Conservation (phyloP, 2,797 vertebrate species). For the Botia almorhae region DNA sequence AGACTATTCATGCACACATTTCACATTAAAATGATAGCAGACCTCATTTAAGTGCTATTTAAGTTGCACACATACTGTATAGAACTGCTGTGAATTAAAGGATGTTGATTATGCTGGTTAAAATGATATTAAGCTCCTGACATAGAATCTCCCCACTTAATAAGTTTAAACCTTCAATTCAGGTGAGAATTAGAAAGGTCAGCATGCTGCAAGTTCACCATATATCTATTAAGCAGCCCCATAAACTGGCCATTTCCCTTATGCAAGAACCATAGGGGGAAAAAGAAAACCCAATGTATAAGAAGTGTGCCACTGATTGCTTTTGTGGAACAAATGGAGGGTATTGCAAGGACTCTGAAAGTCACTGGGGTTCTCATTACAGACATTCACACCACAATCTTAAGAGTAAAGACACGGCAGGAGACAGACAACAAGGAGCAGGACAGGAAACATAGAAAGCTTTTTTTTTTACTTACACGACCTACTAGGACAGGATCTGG, state of each 20-base stretch:
- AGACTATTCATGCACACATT: background rate
- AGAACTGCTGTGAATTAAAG: slow-evolving; percentile 6
- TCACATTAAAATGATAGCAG: background rate
- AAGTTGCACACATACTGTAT: slow-evolving; percentile 8
- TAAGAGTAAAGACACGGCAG: background rate
- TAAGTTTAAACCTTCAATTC: slow-evolving; percentile 41
- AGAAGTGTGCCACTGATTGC: slow-evolving; percentile 57
- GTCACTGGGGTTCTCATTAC: slow-evolving; percentile 52
- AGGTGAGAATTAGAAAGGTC: slow-evolving; percentile 54
- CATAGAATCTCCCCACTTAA: slow-evolving; percentile 49
- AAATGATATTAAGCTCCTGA: slow-evolving; percentile 57
- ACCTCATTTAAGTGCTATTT: background rate
- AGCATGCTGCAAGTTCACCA: slow-evolving; percentile 52
- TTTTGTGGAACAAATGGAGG: slow-evolving; percentile 61
- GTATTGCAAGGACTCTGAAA: slow-evolving; percentile 57
- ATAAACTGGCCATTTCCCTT: slow-evolving; percentile 59
- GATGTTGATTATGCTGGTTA: slow-evolving; percentile 52
- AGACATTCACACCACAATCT: slow-evolving; percentile 45
- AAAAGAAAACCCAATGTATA: slow-evolving; percentile 61
- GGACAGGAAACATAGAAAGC: background rate
- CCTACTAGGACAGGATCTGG: slow-evolving; percentile 96
- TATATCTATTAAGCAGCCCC: slow-evolving; percentile 47
- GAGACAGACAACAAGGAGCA: background rate
- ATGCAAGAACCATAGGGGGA: slow-evolving; percentile 44
- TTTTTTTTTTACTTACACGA: slow-evolving; percentile 79